Conservation (phyloP, 2,113 vertebrate genomes). For the Dissostichus mawsoni region DNA sequence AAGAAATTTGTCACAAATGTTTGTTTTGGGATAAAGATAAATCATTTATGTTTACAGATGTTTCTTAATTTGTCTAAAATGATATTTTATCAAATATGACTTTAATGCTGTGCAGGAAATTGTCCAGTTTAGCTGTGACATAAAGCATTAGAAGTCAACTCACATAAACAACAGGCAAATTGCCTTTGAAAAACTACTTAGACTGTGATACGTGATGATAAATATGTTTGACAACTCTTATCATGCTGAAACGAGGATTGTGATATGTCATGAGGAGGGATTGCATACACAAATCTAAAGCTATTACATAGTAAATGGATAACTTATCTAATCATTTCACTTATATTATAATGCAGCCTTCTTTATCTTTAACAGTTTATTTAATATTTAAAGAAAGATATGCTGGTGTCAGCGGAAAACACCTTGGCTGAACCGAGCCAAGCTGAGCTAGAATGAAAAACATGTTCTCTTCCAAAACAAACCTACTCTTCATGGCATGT, state of each 20-base stretch:
- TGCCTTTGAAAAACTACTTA: slow-evolving; percentile 42
- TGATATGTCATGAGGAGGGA: slow-evolving; percentile 40
- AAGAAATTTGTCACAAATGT: slow-evolving; percentile 6
- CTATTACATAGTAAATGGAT: slow-evolving; percentile 23
- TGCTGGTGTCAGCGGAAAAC: slow-evolving; percentile 49
- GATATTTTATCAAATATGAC: slow-evolving; percentile 12
- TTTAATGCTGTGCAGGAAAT: slow-evolving; percentile 30
- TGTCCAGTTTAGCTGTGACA: slow-evolving; percentile 27
- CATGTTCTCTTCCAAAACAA: slow-evolving; percentile 20
- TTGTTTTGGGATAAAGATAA: not conserved
- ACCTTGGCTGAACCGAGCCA: not conserved
- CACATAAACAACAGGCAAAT: slow-evolving; percentile 24
- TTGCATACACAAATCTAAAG: slow-evolving; percentile 37
- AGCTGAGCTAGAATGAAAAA: slow-evolving; percentile 33
- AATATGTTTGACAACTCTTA: slow-evolving; percentile 61
- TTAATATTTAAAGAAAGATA: slow-evolving; percentile 59
- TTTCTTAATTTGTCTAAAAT: slow-evolving; percentile 19
- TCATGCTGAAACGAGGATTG: slow-evolving; percentile 32
- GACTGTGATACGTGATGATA: slow-evolving; percentile 50
- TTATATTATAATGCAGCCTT: slow-evolving; percentile 35
- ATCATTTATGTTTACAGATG: slow-evolving; percentile 12
- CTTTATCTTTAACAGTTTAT: slow-evolving; percentile 54
- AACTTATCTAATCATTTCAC: slow-evolving; percentile 57
- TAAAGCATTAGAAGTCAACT: slow-evolving; percentile 40
- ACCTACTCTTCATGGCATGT: not conserved